Percentiles rank a stretch among this genome's conserved stretches.
Evolutionary conservation across 2,888 invertebrate species (phyloP).

Genomic region (Cantharis flavilabris): DNA sequence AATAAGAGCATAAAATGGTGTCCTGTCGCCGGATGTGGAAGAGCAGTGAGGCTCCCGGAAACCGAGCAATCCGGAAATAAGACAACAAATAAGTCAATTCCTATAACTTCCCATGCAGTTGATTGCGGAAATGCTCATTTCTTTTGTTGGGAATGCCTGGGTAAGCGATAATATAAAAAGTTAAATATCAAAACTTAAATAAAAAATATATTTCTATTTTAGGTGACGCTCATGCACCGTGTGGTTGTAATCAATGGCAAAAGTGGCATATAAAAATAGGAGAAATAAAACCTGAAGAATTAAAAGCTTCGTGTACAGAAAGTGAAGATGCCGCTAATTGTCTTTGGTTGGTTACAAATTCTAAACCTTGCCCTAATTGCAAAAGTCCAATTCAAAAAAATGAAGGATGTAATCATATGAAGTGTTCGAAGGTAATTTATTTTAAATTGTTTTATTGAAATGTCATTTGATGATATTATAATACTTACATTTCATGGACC

Average conservation of each 20-base stretch:
- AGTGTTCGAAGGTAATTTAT: conserved; percentile 65
- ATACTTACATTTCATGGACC: neutral
- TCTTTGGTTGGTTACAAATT: conserved; percentile 71
- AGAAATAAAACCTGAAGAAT: conserved; percentile 68
- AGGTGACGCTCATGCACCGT: conserved; percentile 69
- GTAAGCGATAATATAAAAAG: conserved; percentile 36
- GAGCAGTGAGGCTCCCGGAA: conserved; percentile 67
- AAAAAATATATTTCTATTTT: neutral
- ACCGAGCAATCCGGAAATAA: conserved; percentile 53
- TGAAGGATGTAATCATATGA: conserved; percentile 75
- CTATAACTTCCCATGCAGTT: conserved; percentile 61
- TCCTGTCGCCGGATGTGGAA: conserved; percentile 68
- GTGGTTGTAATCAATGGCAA: conserved; percentile 67
- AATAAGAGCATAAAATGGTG: conserved; percentile 74
- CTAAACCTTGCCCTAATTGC: conserved; percentile 73
- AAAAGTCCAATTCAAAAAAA: conserved; percentile 73
- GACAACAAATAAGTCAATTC: conserved; percentile 43
- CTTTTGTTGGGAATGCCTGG: conserved; percentile 68
- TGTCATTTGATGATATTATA: too few relatives aligned
- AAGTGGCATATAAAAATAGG: conserved; percentile 62
- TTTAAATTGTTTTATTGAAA: neutral
- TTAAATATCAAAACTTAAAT: neutral
- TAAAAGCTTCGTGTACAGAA: conserved; percentile 59
- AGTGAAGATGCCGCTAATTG: conserved; percentile 67
- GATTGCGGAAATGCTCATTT: conserved; percentile 73